phyloP scores from a whole-genome alignment of 2,888 invertebrate genomes.

The Alcis repandata region DNA sequence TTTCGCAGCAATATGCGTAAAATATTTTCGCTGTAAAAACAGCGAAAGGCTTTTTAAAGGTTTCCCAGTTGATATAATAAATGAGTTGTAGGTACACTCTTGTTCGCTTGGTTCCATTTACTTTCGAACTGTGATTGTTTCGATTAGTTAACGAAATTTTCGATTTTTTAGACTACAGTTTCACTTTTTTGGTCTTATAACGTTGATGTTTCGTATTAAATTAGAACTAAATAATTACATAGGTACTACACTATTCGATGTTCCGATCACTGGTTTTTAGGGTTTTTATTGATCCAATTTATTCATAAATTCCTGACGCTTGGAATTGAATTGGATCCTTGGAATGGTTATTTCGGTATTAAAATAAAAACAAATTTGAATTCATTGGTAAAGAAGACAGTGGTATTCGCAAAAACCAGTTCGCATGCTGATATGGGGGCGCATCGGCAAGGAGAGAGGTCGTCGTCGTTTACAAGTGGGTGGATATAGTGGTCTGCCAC shows the following conservation, averaged over 20 bases:
- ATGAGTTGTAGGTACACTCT: no score
- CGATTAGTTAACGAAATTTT: no score
- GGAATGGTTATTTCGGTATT: no score
- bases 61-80: neutral
- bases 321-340: no score
- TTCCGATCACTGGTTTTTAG: neutral
- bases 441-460: conserved; percentile 41
- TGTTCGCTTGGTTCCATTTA: no score
- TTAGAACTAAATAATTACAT: neutral
- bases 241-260: neutral
- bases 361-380: no score
- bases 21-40: no score
- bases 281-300: neutral
- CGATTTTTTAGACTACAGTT: no score
- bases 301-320: neutral
- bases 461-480: conserved; percentile 39
- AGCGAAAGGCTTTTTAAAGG: neutral
- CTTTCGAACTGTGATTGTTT: no score
- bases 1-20: neutral
- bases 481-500: conserved; percentile 29
- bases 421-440: conserved; percentile 46
- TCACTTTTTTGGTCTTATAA: no score
- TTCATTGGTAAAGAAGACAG: no score
- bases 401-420: conserved; percentile 54
- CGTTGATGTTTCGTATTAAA: no score